phyloP scores from a whole-genome alignment of 37 sponge, comb jelly and placozoan genomes.

The Ianthella basta region DNA sequence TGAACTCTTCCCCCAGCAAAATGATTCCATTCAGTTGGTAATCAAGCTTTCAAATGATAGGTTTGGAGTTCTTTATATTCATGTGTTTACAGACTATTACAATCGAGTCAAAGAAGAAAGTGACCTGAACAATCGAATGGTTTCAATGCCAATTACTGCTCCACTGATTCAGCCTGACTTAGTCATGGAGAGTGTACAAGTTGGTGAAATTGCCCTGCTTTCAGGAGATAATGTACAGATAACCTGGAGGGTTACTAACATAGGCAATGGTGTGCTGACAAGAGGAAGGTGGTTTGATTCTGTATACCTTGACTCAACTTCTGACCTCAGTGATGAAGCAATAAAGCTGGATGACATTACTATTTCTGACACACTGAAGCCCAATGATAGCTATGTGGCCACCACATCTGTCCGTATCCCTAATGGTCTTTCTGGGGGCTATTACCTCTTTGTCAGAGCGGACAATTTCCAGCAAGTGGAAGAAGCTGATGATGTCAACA shows the following conservation, averaged over 20 bases:
- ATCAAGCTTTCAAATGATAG: not conserved
- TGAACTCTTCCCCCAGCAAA: not conserved
- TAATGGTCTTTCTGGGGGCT: constrained; percentile 1
- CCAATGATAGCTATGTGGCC: not conserved
- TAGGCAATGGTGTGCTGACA: not conserved
- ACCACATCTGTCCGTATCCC: not conserved
- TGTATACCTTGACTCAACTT: not conserved
- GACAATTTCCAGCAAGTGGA: not conserved
- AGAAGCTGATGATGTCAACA: not conserved
- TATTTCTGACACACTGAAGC: not conserved
- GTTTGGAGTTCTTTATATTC: constrained; percentile 5
- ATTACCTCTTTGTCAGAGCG: not conserved
- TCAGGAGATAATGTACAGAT: constrained; percentile 7
- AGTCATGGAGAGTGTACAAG: not conserved
- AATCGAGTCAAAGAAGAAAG: constrained; percentile 12
- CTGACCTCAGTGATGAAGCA: not conserved
- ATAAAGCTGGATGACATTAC: constrained; percentile 1
- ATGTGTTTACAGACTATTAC: not conserved
- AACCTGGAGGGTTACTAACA: constrained; percentile 38
- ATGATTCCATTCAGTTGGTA: not conserved
- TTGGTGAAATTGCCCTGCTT: no score
- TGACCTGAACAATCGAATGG: constrained; percentile 9
- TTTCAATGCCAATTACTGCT: not conserved
- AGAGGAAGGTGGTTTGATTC: not conserved
- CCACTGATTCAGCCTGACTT: constrained; percentile 33